Evolutionary conservation across 2,888 invertebrate genomes (phyloP).

Genomic region (Salpingus planirostris): DNA sequence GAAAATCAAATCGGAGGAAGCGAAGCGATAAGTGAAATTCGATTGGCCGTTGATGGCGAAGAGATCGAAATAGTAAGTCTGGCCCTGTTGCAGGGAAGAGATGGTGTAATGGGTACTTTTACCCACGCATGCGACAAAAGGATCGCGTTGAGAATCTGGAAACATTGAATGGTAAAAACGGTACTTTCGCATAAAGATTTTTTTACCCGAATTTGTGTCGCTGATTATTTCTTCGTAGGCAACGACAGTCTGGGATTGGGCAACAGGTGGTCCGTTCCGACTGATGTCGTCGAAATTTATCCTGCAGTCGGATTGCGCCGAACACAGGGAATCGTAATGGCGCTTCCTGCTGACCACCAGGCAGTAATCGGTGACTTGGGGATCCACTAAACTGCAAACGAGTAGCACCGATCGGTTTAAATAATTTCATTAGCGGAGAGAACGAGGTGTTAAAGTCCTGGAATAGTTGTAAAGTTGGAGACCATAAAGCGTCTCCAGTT

Average conservation of each 20-base stretch:
- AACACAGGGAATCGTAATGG: slow-evolving; percentile 44
- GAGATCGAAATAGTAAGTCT: slow-evolving; percentile 46
- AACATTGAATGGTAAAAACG: too few relatives aligned
- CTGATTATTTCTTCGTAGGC: slow-evolving; percentile 10
- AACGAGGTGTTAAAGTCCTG: too few relatives aligned
- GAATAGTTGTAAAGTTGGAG: too few relatives aligned
- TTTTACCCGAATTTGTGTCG: slow-evolving; percentile 4
- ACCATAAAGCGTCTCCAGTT: too few relatives aligned
- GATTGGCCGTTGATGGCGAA: slow-evolving; percentile 46
- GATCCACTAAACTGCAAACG: slow-evolving; percentile 41
- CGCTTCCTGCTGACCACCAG: slow-evolving; percentile 43
- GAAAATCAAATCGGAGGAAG: slow-evolving; percentile 38
- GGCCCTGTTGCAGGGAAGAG: slow-evolving; percentile 40
- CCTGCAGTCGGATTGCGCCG: slow-evolving; percentile 39
- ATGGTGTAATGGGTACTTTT: slow-evolving; percentile 44
- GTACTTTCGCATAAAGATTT: too few relatives aligned
- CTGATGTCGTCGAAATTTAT: slow-evolving; percentile 9
- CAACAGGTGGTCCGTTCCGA: slow-evolving; percentile 11
- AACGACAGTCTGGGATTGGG: slow-evolving; percentile 17
- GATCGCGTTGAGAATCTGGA: slow-evolving; percentile 3
- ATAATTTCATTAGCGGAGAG: too few relatives aligned
- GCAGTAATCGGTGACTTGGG: slow-evolving; percentile 46
- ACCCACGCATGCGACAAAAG: slow-evolving; percentile 43
- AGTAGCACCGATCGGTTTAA: too few relatives aligned
- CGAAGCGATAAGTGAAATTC: slow-evolving; percentile 45